Evolutionary conservation across 2,113 vertebrate genomes (phyloP), one percentile per base, ranked within the genome.

Genomic region (Ptyas mucosa): DNA sequence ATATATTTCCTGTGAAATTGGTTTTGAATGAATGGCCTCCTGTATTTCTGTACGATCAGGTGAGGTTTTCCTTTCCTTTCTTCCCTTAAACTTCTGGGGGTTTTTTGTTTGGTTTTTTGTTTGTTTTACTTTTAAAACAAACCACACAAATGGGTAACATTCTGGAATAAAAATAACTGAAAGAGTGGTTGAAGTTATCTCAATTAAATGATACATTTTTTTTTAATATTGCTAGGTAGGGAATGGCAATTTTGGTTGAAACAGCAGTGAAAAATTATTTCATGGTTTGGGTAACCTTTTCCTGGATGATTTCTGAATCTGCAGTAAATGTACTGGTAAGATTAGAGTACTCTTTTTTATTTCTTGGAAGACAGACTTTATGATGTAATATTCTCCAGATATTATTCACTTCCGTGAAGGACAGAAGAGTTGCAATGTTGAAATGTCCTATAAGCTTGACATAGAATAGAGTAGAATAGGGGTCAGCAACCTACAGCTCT

Each of bases 241-340:
- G 69, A 81, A 49, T 43, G 57, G 43, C 55, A 92, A 0, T 75
- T 61, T 88, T 81, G 61, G 21, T 53, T 53, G 89, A 93, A 39
- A 61, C 95, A 97, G 54, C 29, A 97, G 97, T 97, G 96, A 94
- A 89, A 94, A 95, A 95, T 96, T 92, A 96, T 93, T 95, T 97
- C 97, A 97, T 97, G 96, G 95, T 93, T 96, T 90, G 95, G 93
- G 95, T 94, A 91, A 96, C 96, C 52, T 95, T 95, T 96, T 96
- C 97, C 97, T 96, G 97, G 97, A 95, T n/a, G 87, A 91, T 92
- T 90, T 81, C 0, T 53, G 94, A 93, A 94, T 10, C 93, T 39
- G 90, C 87, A 95, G 55, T 95, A 93, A 96, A 92, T 61, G 94
- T 96, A 94, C 93, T 49, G 26, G 1, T 90, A 91, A n/a, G 43